Evolutionary conservation across 1,140 invertebrate genomes (phyloP).

Genomic region (Samia ricini): DNA sequence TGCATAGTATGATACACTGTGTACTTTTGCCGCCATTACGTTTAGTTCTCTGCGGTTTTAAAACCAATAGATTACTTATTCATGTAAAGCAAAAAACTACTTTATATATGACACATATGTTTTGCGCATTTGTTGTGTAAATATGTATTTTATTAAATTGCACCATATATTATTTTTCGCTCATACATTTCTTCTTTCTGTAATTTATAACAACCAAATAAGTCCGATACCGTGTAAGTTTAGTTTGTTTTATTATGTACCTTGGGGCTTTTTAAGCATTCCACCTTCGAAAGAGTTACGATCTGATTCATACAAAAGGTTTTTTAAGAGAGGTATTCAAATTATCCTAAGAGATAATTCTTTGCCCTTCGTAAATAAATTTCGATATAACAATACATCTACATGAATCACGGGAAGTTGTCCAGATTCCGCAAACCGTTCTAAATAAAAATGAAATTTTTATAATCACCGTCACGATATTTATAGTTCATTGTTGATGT

Average conservation of each 20-base stretch:
- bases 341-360: not conserved
- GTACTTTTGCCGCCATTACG: no score
- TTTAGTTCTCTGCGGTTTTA: no score
- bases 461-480: not conserved
- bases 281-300: not conserved
- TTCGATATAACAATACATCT: not conserved
- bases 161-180: no score
- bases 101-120: no score
- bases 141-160: no score
- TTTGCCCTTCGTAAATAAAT: not conserved
- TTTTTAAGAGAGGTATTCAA: not conserved
- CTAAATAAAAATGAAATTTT: constrained; percentile 1
- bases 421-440: constrained; percentile 5
- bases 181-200: no score
- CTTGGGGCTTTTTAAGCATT: not conserved
- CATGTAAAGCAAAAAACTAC: no score
- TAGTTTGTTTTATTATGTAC: not conserved
- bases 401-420: constrained; percentile 7
- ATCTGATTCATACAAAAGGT: not conserved
- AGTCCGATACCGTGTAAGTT: not conserved
- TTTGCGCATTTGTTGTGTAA: no score
- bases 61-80: no score
- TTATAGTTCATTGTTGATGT: not conserved
- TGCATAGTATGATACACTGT: no score
- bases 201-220: not conserved